Evolutionary conservation across 2,888 invertebrate genomes (phyloP).

Genomic region (Netelia virgata): DNA sequence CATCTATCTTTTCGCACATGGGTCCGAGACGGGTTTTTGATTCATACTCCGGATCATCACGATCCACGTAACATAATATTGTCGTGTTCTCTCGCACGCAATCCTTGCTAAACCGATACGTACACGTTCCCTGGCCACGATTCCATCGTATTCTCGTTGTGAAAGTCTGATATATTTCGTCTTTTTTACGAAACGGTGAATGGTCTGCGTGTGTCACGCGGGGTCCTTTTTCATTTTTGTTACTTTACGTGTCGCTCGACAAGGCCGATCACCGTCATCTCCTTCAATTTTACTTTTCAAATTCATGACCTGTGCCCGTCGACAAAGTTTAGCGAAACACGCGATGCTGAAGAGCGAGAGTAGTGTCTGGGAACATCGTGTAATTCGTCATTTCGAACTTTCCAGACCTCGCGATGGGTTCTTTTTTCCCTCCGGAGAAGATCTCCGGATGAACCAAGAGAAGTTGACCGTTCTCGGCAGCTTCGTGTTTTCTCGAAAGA

Average conservation of each 20-base stretch:
- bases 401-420: slow-evolving; percentile 28
- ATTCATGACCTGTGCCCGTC: slow-evolving; percentile 6
- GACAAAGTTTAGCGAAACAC: slow-evolving; percentile 31
- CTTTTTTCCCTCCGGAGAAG: slow-evolving; percentile 10
- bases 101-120: neutral
- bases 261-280: neutral
- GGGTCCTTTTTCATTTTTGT: neutral
- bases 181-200: neutral
- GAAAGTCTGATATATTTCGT: neutral
- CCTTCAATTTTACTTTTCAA: neutral
- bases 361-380: slow-evolving; percentile 22
- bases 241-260: neutral
- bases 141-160: neutral
- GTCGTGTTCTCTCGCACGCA: neutral
- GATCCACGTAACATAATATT: neutral
- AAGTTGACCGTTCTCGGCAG: neutral
- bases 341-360: slow-evolving; percentile 15
- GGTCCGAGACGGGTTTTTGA: neutral
- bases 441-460: neutral
- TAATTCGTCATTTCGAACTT: slow-evolving; percentile 69
- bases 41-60: slow-evolving; percentile 14
- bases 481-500: slow-evolving; percentile 8
- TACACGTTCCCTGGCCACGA: neutral
- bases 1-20: neutral
- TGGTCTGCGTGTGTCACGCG: neutral